Evolutionary conservation across 2,113 vertebrate genomes (phyloP).

Genomic region (Podilymbus podiceps): DNA sequence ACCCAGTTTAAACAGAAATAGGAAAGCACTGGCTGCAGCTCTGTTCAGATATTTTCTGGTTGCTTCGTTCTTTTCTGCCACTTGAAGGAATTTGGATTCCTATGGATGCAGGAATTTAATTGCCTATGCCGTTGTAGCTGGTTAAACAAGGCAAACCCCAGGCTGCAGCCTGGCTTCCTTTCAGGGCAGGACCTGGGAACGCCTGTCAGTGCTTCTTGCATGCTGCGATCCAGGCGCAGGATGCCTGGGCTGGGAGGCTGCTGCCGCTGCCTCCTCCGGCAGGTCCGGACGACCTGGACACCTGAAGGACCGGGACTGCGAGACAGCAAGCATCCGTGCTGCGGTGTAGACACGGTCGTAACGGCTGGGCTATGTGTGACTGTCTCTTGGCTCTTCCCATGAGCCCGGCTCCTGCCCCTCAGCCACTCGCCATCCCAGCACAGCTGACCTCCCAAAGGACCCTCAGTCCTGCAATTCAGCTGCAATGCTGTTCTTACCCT

Average conservation of each 20-base stretch:
- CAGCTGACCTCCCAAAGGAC: neutral
- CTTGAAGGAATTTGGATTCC: neutral
- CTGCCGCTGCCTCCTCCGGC: neutral
- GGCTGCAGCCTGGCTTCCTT: neutral
- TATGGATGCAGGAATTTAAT: neutral
- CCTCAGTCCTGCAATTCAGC: neutral
- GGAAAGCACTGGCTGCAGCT: neutral
- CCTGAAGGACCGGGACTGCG: neutral
- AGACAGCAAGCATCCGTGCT: neutral
- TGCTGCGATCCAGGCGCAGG: neutral
- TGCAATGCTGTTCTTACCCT: neutral
- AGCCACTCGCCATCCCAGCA: neutral
- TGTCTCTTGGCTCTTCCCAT: neutral
- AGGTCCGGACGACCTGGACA: neutral
- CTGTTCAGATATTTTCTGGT: neutral
- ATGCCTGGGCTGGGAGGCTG: neutral
- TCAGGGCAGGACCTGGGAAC: neutral
- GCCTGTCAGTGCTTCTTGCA: neutral
- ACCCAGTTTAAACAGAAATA: neutral
- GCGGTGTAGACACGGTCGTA: neutral
- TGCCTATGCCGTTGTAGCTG: neutral
- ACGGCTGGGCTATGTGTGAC: rapidly evolving
- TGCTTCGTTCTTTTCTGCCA: neutral
- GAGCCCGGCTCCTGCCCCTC: neutral
- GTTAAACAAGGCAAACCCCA: neutral